These are phyloP conservation scores for Chromis chromis DNA, from an alignment of 2,797 vertebrate species.

Conservation along the genomic window DNA sequence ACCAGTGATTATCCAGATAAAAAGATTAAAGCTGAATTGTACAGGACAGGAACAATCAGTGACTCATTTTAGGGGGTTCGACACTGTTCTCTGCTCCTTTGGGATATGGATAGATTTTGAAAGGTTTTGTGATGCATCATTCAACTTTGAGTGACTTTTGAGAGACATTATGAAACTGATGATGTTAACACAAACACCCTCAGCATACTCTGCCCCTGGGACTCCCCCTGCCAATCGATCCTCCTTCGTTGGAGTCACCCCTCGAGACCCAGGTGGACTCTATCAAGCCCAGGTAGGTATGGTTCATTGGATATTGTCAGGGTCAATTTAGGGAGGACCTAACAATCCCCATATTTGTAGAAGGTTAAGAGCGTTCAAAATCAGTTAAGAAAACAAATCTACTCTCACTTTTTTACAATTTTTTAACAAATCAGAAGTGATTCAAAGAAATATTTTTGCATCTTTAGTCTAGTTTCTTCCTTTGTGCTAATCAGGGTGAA, in stretches of 20 bases:
- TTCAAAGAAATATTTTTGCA: no score
- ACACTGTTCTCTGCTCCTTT: not conserved
- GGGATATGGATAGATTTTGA: conserved; percentile 6
- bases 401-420: no score
- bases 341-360: not conserved
- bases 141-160: conserved; percentile 17
- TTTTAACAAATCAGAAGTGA: no score
- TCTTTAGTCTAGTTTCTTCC: not conserved
- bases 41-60: not conserved
- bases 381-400: no score
- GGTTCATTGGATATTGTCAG: conserved; percentile 15
- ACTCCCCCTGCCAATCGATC: conserved; percentile 94
- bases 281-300: conserved; percentile 89
- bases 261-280: conserved; percentile 93
- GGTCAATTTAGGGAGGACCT: not conserved
- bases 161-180: conserved; percentile 40
- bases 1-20: no score
- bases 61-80: not conserved
- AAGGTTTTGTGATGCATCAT: not conserved
- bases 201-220: conserved; percentile 95
- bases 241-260: conserved; percentile 94
- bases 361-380: not conserved
- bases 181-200: conserved; percentile 62
- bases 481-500: conserved; percentile 9
- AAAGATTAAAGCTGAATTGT: not conserved